These are phyloP conservation scores for Potorous gilbertii DNA, from an alignment of 2,797 vertebrate genomes.

Conservation along the genomic window DNA sequence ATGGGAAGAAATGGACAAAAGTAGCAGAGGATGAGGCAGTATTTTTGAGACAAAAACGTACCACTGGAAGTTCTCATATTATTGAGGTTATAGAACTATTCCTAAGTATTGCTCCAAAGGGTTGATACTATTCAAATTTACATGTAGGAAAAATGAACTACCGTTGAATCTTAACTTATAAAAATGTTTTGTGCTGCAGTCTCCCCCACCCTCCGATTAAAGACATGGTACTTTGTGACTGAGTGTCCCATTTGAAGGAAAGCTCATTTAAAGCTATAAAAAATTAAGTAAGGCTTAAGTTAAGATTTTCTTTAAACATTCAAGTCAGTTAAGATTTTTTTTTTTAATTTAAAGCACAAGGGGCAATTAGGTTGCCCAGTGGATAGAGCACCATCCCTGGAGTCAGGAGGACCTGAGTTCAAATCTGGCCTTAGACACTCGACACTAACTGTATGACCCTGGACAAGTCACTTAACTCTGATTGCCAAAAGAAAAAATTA, in stretches of 20 bases:
- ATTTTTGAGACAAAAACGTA: neutral
- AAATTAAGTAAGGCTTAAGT: conserved; percentile 11
- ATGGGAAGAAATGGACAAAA: neutral
- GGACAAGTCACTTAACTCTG: too few relatives aligned
- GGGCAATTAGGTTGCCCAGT: too few relatives aligned
- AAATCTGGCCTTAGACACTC: too few relatives aligned
- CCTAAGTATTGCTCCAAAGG: neutral
- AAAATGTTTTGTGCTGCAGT: conserved; percentile 34
- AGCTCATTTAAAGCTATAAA: conserved; percentile 40
- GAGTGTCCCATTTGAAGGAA: conserved; percentile 11
- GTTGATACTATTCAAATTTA: neutral
- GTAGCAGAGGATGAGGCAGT: neutral
- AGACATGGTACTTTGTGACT: conserved; percentile 5
- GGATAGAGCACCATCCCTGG: too few relatives aligned
- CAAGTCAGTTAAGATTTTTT: neutral
- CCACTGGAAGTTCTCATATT: neutral
- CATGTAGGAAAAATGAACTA: conserved; percentile 22
- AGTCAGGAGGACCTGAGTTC: too few relatives aligned
- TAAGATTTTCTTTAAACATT: conserved; percentile 15
- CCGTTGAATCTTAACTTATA: conserved; percentile 46
- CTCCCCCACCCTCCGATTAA: conserved; percentile 33
- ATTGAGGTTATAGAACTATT: neutral
- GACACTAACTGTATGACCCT: too few relatives aligned
- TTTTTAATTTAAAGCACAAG: too few relatives aligned
- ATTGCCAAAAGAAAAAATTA: too few relatives aligned